Evolutionary conservation across 2,113 vertebrate genomes (phyloP), one percentile per base, ranked within the genome.

Genomic region (Patagioenas fasciata): DNA sequence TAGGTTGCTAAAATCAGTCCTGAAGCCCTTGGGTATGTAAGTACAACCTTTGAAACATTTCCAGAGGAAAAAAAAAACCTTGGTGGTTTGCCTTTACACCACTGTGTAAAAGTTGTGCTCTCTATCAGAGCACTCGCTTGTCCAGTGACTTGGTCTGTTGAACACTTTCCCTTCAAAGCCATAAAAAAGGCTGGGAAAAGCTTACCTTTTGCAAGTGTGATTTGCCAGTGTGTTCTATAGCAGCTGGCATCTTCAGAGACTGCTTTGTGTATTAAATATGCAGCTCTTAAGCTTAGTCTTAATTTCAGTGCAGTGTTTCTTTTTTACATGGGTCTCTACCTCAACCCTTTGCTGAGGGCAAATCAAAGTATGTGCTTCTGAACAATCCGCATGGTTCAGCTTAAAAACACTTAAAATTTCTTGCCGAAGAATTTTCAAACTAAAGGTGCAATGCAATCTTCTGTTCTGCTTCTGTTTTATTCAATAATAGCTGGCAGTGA

Each of bases 111-210:
- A 88, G 25, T 38, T 73, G 38, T 21, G 74, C n/a, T 80, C 42
- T 25, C n/a, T 32, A 0, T 16, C 2, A 8, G 44, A n/a, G 75
- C 12, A 0, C 34, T 69, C 4, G 0, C n/a, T 40, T 57, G 24
- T 54, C 80, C 86, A 16, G 80, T 4, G 2, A 6, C 40, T 60
- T 8, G 4, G 9, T 36, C 57, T 25, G 11, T 47, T 7, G 11
- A 42, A 20, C 9, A 0, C 42, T 88, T 87, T 53, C n/a, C 78
- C 44, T 81, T 60, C 38, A 28, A 75, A 85, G 57, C 83, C 62
- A 16, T 64, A 28, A 53, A n/a, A 32, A 20, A 50, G 48, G 19
- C 42, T 42, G 15, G 70, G 91, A 50, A 29, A 40, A 80, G 71
- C 87, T 88, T 31, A 15, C 56, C 44, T 83, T 62, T 10, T 11